Evolutionary conservation across 2,888 invertebrate genomes (phyloP).

Genomic region (Agrotis segetum): DNA sequence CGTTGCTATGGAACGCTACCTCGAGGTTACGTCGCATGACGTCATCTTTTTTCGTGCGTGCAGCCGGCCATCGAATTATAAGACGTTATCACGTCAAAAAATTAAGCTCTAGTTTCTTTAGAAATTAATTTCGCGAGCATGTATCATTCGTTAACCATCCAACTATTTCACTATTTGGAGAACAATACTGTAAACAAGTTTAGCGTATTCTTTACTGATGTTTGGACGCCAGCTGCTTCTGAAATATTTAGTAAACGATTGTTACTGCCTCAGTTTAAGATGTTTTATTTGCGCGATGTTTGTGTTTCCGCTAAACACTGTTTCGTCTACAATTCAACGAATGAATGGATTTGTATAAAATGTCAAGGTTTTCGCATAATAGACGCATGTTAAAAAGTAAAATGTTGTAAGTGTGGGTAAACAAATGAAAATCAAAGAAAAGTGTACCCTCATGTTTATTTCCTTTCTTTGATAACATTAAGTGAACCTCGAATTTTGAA

Average conservation of each 20-base stretch:
- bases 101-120: background rate
- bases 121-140: conserved; percentile 21
- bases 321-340: conserved; percentile 51
- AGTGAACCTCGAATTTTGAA: no score
- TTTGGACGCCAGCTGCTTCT: conserved; percentile 54
- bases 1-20: no score
- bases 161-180: conserved; percentile 46
- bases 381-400: conserved; percentile 1
- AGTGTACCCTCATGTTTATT: conserved; percentile 9
- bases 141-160: conserved; percentile 38
- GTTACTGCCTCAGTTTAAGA: conserved; percentile 46
- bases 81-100: no score
- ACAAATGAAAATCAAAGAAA: conserved; percentile 18
- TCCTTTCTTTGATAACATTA: no score
- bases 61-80: no score
- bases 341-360: conserved; percentile 41
- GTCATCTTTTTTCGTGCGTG: no score
- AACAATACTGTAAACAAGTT: conserved; percentile 32
- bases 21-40: no score
- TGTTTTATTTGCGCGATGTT: conserved; percentile 45
- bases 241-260: conserved; percentile 49
- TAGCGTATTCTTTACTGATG: conserved; percentile 37
- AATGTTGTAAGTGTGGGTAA: conserved; percentile 12
- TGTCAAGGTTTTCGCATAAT: conserved; percentile 41
- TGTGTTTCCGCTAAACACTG: conserved; percentile 26